A percentile compares a stretch with the other conserved stretches of the same genome.
Evolutionary conservation across 2,888 invertebrate species (phyloP).

Genomic region (Drosophila fulvimacula): DNA sequence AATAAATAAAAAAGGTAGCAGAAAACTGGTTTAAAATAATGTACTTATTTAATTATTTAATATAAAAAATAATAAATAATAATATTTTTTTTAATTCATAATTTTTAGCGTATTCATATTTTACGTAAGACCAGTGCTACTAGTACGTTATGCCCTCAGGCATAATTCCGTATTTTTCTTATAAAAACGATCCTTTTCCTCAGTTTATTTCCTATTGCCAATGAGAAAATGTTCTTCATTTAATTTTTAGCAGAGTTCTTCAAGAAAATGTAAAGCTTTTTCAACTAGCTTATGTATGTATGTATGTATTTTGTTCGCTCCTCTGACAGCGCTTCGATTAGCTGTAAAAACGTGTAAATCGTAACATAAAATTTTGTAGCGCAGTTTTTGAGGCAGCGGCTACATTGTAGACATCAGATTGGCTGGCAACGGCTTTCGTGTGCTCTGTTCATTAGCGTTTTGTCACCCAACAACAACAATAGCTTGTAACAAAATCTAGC

Average conservation of each 20-base stretch:
- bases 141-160: no score
- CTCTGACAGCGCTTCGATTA: conserved; percentile 54
- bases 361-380: conserved; percentile 51
- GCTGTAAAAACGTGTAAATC: conserved; percentile 45
- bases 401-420: conserved; percentile 19
- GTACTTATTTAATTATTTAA: no score
- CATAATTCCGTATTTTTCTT: background rate
- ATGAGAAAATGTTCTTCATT: background rate
- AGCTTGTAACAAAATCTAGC: conserved; percentile 18
- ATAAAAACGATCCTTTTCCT: background rate
- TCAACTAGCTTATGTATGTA: background rate
- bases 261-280: background rate
- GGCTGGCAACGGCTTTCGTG: conserved; percentile 56
- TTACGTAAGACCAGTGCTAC: background rate
- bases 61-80: no score
- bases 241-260: background rate
- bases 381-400: conserved; percentile 33
- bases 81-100: no score
- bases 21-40: no score
- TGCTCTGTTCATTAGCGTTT: conserved; percentile 68
- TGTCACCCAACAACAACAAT: conserved; percentile 47
- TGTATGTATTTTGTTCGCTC: background rate
- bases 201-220: no score
- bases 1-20: no score
- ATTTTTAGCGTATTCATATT: no score